Evolutionary conservation across 2,113 vertebrate species (phyloP), one percentile per base, ranked within the genome.

Genomic region (Plectropomus leopardus): DNA sequence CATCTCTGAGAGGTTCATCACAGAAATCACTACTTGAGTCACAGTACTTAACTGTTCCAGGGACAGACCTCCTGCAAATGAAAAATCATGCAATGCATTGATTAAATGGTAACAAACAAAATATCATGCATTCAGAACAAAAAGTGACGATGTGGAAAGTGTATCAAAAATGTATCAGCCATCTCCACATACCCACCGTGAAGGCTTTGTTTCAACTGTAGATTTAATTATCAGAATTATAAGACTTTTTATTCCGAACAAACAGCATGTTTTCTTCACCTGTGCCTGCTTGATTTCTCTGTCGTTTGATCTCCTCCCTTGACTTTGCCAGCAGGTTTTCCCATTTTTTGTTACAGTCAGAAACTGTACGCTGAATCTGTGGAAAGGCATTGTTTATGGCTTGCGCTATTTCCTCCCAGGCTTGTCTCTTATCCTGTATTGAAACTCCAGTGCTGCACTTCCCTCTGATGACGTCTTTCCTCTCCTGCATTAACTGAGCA

Each of bases 341-440:
- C 89, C 89, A 91, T 66, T 92, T 92, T 78, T 92, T 89, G 69
- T 80, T 90, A 77, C 86, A 92, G 78, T 93, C 90, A 26, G 66
- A 84, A 26, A 88, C 83, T 40, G 83, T 88, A 2, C 86, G 72
- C n/a, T 90, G 83, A 45, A 80, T 69, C 14, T 89, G 77, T 73
- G 92, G 90, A 21, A 92, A 92, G 23, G 85, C 76, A 24, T 13
- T 10, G 23, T 91, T 91, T 59, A 92, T 86, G 42, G 74, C 59
- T 17, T 83, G 83, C 26, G 81, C 28, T 30, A 89, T 90, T 16
- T 80, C 88, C 21, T 88, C 86, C 90, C 90, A 91, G 16, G 86
- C 87, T 34, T 78, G 73, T 75, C 77, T 89, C 64, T 89, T 90
- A 34, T 84, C 84, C 58, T 83, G 80, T 48, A 77, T 40, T 4